These are phyloP conservation scores for Halichondria panicea DNA, from an alignment of 37 sponge, comb jelly and placozoan species.

Conservation along the genomic window DNA sequence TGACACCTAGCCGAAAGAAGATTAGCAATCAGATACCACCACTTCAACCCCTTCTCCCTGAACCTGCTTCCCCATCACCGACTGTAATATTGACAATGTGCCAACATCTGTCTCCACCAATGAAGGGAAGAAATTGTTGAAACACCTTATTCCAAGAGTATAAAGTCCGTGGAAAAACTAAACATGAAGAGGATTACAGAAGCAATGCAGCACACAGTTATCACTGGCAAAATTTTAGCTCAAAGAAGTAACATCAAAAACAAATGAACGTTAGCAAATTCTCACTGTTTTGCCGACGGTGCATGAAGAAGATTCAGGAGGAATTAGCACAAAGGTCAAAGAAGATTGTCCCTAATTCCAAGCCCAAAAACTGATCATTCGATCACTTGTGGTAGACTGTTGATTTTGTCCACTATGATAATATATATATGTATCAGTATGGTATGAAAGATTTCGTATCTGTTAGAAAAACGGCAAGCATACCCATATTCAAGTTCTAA, in stretches of 20 bases:
- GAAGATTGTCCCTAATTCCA: conserved; percentile 11
- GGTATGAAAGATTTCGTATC: conserved; percentile 41
- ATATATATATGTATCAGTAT: conserved; percentile 16
- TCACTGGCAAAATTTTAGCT: not conserved
- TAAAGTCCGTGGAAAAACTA: not conserved
- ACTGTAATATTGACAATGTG: not conserved
- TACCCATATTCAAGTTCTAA: conserved; percentile 19
- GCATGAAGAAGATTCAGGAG: conserved; percentile 2
- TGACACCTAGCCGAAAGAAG: not conserved
- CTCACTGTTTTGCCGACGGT: conserved; percentile 29
- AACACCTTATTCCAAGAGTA: not conserved
- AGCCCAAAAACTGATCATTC: conserved; percentile 21
- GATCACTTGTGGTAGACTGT: not conserved
- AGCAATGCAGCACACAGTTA: conserved; percentile 11
- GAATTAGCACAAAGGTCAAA: conserved; percentile 30
- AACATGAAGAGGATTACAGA: conserved; percentile 4
- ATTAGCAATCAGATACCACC: not conserved
- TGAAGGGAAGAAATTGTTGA: conserved; percentile 5
- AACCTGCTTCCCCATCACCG: not conserved
- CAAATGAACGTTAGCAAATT: conserved; percentile 22
- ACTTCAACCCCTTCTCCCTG: not conserved
- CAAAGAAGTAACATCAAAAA: conserved; percentile 7
- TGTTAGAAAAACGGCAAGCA: not conserved
- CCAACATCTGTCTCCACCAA: conserved; percentile 1
- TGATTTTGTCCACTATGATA: conserved; percentile 15